A percentile compares a stretch with the other conserved stretches of the same genome.
phyloP scores from a whole-genome alignment of 2,888 invertebrate species.

The Bruchidius siliquastri region DNA sequence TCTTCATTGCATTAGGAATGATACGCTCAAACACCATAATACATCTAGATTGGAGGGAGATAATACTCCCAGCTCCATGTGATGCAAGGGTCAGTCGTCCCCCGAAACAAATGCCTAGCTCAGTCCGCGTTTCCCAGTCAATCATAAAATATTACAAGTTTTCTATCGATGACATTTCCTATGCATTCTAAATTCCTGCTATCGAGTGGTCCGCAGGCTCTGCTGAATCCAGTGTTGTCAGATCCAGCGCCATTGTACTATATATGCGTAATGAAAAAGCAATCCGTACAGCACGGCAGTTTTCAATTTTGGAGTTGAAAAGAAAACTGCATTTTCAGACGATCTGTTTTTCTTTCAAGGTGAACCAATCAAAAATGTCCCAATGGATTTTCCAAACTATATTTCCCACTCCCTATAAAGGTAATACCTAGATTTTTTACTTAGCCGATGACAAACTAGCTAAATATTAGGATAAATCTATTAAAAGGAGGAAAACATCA shows the following conservation, averaged over 20 bases:
- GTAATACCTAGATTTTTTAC: too few species aligned
- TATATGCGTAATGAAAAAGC: background rate
- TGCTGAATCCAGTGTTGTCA: background rate
- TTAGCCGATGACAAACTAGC: too few species aligned
- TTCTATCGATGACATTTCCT: slow-evolving; percentile 45
- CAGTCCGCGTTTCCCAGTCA: slow-evolving; percentile 29
- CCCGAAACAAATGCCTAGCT: slow-evolving; percentile 29
- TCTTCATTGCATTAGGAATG: background rate
- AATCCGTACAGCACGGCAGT: too few species aligned
- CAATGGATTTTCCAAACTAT: too few species aligned
- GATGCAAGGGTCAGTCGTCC: slow-evolving; percentile 5
- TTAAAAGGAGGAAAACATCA: too few species aligned
- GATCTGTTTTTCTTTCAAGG: too few species aligned
- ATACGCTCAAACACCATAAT: background rate
- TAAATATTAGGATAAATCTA: too few species aligned
- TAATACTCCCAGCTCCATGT: background rate
- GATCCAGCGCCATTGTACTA: background rate
- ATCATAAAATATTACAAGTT: slow-evolving; percentile 46
- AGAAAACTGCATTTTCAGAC: too few species aligned
- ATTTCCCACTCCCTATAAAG: too few species aligned
- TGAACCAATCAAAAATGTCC: too few species aligned
- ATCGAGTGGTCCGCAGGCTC: slow-evolving; percentile 21
- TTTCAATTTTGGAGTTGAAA: too few species aligned
- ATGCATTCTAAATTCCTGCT: slow-evolving; percentile 45
- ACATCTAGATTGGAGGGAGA: background rate